Base-by-base conservation (phyloP, 2,797 vertebrate genomes). In the Orientallactaga sibirica region DNA sequence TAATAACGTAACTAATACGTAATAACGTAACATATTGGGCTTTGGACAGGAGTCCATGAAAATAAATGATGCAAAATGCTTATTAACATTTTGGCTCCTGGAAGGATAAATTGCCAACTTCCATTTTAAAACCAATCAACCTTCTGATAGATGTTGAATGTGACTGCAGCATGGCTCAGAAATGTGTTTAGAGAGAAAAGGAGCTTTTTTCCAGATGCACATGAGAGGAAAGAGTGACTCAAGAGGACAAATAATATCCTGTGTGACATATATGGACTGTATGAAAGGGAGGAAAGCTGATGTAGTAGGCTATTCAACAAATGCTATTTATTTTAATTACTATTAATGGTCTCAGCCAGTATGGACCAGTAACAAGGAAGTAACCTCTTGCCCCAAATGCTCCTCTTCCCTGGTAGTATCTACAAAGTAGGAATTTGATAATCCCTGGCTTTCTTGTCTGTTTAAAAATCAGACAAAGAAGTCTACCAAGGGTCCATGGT, bases 271-370 rank as follows among this genome's bases (percentile, higher is more conserved):
- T 25, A 64, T 12, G 15, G 25, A 62, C 64, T 83, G 25, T 55
- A 88, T 77, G 18, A 95, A 94, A 71, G 58, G n/a, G 10, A 58
- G n/a, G 82, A 80, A 90, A 67, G 5, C n/a, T 24, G 8, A 67
- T 88, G 80, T 84, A 87, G 90, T 27, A 74, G 10, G 74, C 88
- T 52, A 33, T 6, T 86, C 43, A 87, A 83, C 22, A 94, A 68
- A 87, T 82, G 22, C 12, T 58, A 73, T 24, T 22, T 55, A 83
- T 89, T 81, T 68, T 74, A 62, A 48, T 55, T 85, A 61, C 88
- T 88, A 48, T 18, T 48, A 68, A 68, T 86, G 5, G 11, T 71
- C 90, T 87, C n/a, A 55, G 64, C 5, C 43, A 84, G 12, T n/a
- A 81, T 90, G 64, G 29, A 22, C 70, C 67, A 84, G 75, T 37